Conservation (phyloP, 2,888 invertebrate genomes). For the Dioctria rufipes region DNA sequence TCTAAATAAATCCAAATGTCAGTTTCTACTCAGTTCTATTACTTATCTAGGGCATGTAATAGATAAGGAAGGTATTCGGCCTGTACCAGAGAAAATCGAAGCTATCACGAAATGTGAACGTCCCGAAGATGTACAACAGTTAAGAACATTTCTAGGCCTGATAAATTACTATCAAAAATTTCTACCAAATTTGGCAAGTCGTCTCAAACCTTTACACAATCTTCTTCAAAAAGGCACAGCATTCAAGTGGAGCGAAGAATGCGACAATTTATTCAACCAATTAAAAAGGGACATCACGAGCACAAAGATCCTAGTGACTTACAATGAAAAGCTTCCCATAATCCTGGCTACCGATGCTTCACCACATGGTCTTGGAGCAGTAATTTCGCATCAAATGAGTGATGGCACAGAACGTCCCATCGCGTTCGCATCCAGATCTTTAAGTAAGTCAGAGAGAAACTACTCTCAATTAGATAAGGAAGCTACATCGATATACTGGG, state of each 20-base stretch:
- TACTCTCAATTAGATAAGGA: conserved; percentile 23
- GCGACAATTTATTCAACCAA: background rate
- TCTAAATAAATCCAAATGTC: background rate
- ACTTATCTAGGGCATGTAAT: background rate
- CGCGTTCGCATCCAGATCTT: background rate
- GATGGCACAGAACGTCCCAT: background rate
- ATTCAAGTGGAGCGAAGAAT: background rate
- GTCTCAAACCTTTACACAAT: background rate
- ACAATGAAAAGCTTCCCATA: background rate
- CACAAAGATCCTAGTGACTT: background rate
- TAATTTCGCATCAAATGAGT: conserved; percentile 1
- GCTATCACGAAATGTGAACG: conserved; percentile 1
- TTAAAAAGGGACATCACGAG: background rate
- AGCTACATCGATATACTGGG: background rate
- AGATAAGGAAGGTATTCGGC: background rate
- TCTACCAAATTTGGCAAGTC: background rate
- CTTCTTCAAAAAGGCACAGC: background rate
- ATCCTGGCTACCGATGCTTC: conserved; percentile 21
- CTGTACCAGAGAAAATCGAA: background rate
- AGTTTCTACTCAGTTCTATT: background rate
- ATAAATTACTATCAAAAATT: conserved; percentile 15
- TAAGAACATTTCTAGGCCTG: conserved; percentile 13
- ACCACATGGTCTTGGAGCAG: conserved; percentile 3
- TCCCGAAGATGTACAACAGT: conserved; percentile 1
- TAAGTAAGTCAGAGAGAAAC: background rate